phyloP scores from a whole-genome alignment of 2,797 vertebrate species.

The Eupleurogrammus muticus region DNA sequence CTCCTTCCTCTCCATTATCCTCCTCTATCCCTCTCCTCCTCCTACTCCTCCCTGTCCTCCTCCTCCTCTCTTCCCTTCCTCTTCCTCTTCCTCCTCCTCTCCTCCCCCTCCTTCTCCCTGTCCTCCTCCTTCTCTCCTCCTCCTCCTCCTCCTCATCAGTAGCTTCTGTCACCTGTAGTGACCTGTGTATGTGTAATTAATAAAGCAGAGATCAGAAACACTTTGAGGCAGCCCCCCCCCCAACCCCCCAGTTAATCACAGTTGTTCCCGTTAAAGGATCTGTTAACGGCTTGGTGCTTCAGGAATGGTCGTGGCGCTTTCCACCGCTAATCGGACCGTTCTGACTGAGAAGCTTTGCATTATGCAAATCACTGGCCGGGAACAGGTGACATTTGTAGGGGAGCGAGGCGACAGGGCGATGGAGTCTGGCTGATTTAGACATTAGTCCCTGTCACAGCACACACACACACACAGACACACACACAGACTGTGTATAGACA shows the following conservation, averaged over 20 bases:
- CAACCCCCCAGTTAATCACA: constrained; percentile 90
- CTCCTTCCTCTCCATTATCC: too few relatives aligned
- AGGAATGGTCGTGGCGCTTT: constrained; percentile 91
- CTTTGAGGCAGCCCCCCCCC: too few relatives aligned
- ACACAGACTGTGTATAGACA: constrained; percentile 49
- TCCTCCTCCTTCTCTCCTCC: constrained; percentile 4
- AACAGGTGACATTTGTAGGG: constrained; percentile 99
- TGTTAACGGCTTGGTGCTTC: constrained; percentile 95
- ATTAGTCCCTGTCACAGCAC: constrained; percentile 99
- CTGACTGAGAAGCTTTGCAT: constrained; percentile 99
- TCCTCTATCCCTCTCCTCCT: not conserved
- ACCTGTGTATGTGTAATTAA: constrained; percentile 64
- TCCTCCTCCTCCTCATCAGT: constrained; percentile 20
- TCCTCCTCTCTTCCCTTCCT: not conserved
- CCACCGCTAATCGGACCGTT: constrained; percentile 98
- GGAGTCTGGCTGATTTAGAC: constrained; percentile 97
- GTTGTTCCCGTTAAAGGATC: constrained; percentile 78
- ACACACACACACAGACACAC: constrained; percentile 83
- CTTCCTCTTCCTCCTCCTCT: not conserved
- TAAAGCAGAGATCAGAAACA: constrained; percentile 52
- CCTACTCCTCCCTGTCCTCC: not conserved
- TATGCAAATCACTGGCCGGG: constrained; percentile 99
- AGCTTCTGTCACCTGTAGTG: constrained; percentile 47
- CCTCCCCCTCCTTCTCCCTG: not conserved
- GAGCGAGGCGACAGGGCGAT: constrained; percentile 92